Percentiles rank a stretch among this genome's conserved stretches.
Evolutionary conservation across 2,797 vertebrate species (phyloP).

Genomic region (Allobates femoralis): DNA sequence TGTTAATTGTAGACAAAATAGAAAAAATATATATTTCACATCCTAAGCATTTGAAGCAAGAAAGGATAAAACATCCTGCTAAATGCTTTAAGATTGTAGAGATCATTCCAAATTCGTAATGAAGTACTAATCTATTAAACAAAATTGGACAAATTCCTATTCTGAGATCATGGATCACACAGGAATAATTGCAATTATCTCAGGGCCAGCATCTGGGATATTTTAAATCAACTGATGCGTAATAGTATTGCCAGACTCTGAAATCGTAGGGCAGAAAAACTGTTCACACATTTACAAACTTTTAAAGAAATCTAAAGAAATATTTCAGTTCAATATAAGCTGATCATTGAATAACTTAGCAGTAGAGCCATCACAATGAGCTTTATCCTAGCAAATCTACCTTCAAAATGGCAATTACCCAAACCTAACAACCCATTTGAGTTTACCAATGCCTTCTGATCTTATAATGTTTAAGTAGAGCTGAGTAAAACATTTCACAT

Average conservation of each 20-base stretch:
- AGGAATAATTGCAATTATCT: constrained; percentile 12
- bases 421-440: too few relatives aligned
- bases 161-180: constrained; percentile 16
- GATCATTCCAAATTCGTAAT: constrained; percentile 25
- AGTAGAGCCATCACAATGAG: too few relatives aligned
- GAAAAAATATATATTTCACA: neutral
- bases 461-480: too few relatives aligned
- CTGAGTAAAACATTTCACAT: too few relatives aligned
- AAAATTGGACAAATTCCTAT: constrained; percentile 16
- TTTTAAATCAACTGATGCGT: constrained; percentile 16
- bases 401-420: too few relatives aligned
- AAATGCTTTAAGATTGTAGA: neutral
- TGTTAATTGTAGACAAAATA: constrained; percentile 22
- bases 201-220: neutral
- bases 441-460: too few relatives aligned
- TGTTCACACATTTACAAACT: too few relatives aligned
- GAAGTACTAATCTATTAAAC: constrained; percentile 12
- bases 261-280: neutral
- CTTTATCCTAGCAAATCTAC: too few relatives aligned
- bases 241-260: neutral
- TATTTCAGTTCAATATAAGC: too few relatives aligned
- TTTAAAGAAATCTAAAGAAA: too few relatives aligned
- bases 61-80: constrained; percentile 7
- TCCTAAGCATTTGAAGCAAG: constrained; percentile 22
- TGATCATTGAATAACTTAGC: too few relatives aligned